A percentile compares a stretch with the other conserved stretches of the same genome.
phyloP scores from a whole-genome alignment of 1,140 invertebrate species.

The Camponotus vicinus region DNA sequence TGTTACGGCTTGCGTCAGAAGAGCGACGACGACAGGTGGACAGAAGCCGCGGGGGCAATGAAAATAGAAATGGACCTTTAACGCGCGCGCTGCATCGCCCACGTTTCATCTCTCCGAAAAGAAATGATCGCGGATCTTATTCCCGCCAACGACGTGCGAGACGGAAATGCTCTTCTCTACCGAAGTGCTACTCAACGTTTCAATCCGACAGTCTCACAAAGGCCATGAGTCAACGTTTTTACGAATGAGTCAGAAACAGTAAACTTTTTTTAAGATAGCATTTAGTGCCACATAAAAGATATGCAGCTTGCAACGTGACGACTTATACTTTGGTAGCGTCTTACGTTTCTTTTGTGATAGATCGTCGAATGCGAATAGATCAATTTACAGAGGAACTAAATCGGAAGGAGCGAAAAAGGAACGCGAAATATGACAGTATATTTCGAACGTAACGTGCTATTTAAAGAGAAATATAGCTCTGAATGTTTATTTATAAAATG shows the following conservation, averaged over 20 bases:
- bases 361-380: background rate
- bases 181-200: conserved; percentile 13
- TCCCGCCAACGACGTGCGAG: background rate
- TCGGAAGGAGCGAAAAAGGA: background rate
- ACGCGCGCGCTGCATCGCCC: background rate
- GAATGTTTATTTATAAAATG: background rate
- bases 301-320: background rate
- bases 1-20: conserved; percentile 66
- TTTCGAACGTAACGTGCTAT: background rate
- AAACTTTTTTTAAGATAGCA: conserved; percentile 5
- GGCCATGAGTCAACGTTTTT: conserved; percentile 34
- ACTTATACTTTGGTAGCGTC: background rate
- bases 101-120: conserved; percentile 53
- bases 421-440: background rate
- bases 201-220: conserved; percentile 30
- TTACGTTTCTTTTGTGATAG: background rate
- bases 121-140: conserved; percentile 46
- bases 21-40: conserved; percentile 82
- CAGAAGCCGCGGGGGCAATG: conserved; percentile 74
- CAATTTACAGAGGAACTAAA: background rate
- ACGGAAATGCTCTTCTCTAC: background rate
- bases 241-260: conserved; percentile 39
- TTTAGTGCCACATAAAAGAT: background rate
- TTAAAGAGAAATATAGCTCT: background rate
- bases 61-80: conserved; percentile 78